Evolutionary conservation across 2,113 vertebrate species (phyloP).

Genomic region (Sarotherodon lohbergeri): DNA sequence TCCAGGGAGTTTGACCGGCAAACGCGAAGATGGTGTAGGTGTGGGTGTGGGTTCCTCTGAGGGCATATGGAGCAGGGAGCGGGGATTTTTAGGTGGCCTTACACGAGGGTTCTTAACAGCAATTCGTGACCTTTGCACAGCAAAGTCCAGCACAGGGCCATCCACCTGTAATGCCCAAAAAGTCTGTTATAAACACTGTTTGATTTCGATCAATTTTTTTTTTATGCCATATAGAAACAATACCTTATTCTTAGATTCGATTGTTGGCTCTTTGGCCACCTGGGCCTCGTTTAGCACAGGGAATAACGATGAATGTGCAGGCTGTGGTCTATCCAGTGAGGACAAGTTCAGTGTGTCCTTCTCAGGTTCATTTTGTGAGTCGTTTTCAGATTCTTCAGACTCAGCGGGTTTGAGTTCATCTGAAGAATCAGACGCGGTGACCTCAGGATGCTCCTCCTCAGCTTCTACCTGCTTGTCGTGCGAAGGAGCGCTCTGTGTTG

Average conservation of each 20-base stretch:
- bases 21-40: constrained; percentile 12
- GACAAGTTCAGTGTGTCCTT: not conserved
- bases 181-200: not conserved
- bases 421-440: not conserved
- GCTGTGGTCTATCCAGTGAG: not conserved
- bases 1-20: not conserved
- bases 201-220: accelerated
- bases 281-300: not conserved
- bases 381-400: not conserved
- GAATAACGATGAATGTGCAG: not conserved
- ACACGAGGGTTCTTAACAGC: constrained; percentile 62
- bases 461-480: not conserved
- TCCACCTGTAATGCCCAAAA: constrained; percentile 20
- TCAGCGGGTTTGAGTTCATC: not conserved
- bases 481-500: not conserved
- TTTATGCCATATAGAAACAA: not conserved
- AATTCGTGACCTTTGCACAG: constrained; percentile 66
- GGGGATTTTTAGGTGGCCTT: constrained; percentile 68
- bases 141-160: constrained; percentile 52
- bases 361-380: not conserved
- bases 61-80: constrained; percentile 60
- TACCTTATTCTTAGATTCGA: constrained; percentile 28
- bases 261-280: not conserved
- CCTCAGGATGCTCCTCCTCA: not conserved
- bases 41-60: constrained; percentile 50